Conservation (phyloP, 2,888 invertebrate species). For the Heliconius ismenius region DNA sequence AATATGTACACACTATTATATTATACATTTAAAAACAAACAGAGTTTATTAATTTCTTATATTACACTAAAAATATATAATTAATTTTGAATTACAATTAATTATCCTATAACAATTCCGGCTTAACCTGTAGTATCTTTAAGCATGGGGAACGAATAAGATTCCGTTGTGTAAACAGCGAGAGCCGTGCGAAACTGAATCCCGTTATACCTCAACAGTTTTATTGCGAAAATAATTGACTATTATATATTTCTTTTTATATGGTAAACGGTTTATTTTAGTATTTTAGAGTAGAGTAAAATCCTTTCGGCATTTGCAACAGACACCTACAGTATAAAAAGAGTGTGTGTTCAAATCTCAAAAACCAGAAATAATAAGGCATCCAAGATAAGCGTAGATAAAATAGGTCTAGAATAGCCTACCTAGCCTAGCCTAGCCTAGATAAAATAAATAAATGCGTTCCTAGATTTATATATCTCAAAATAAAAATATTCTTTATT, state of each 20-base stretch:
- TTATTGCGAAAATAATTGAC: constrained; percentile 11
- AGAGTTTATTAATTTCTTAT: background rate
- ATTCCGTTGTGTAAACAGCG: constrained; percentile 18
- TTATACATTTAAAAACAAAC: too few species aligned
- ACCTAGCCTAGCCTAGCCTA: too few species aligned
- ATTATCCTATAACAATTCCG: background rate
- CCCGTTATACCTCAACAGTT: constrained; percentile 23
- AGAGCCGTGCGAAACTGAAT: constrained; percentile 21
- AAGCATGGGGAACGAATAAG: constrained; percentile 1
- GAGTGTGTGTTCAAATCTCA: too few species aligned
- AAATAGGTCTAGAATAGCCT: too few species aligned
- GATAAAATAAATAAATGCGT: too few species aligned
- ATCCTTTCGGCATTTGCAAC: background rate
- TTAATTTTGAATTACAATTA: background rate
- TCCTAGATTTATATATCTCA: too few species aligned
- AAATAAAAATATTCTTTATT: too few species aligned
- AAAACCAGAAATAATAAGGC: too few species aligned
- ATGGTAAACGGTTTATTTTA: background rate
- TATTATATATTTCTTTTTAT: background rate
- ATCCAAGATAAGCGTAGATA: too few species aligned
- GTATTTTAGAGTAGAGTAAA: background rate
- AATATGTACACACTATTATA: too few species aligned
- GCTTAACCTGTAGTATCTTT: constrained; percentile 1
- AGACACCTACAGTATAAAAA: too few species aligned
- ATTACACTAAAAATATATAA: background rate